Conservation (phyloP, 1,140 invertebrate species). For the Saccostrea glomerata region DNA sequence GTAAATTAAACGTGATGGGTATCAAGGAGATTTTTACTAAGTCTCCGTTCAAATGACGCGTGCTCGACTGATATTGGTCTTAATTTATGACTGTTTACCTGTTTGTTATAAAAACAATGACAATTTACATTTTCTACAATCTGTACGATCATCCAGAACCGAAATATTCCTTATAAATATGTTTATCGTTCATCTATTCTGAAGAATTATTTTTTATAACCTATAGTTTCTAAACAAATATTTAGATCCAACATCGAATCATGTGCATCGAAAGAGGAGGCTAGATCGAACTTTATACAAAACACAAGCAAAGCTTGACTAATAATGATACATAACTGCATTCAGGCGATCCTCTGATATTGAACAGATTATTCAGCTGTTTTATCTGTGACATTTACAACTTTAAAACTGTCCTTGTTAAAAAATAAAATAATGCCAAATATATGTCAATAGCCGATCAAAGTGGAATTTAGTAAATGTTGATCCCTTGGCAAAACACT, state of each 20-base stretch:
- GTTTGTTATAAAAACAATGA: background rate
- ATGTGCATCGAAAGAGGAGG: background rate
- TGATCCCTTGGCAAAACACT: slow-evolving; percentile 1
- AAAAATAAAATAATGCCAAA: background rate
- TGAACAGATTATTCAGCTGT: background rate
- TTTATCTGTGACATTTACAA: slow-evolving; percentile 6
- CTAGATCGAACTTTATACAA: background rate
- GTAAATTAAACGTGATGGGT: slow-evolving; percentile 17
- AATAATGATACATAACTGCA: slow-evolving; percentile 10
- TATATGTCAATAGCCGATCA: background rate
- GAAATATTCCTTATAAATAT: background rate
- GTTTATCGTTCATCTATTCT: slow-evolving; percentile 23
- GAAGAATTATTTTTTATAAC: background rate
- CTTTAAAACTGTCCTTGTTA: slow-evolving; percentile 14
- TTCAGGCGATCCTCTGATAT: background rate
- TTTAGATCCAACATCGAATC: background rate
- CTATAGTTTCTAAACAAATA: slow-evolving; percentile 5
- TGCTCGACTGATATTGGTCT: background rate
- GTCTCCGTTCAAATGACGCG: background rate
- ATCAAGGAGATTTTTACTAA: background rate
- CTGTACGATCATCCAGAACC: background rate
- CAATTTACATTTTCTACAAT: background rate
- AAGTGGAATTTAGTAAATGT: background rate
- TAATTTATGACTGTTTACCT: background rate
- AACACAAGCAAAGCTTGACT: background rate